Conservation (phyloP, 2,888 invertebrate species). For the Dryobota labecula region DNA sequence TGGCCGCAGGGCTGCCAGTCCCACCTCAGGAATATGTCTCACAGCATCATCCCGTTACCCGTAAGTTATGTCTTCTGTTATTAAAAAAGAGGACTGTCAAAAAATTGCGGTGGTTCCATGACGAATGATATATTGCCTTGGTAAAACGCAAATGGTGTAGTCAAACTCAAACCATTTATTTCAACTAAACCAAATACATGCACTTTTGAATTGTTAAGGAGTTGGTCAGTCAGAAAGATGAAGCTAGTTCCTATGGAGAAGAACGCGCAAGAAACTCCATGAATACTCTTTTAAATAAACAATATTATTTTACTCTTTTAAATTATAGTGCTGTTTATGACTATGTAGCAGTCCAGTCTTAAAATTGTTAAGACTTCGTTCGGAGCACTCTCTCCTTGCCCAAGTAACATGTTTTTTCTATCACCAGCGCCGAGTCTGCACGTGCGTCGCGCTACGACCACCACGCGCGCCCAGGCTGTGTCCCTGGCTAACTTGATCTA, state of each 20-base stretch:
- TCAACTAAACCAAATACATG: not conserved
- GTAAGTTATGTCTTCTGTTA: constrained; percentile 7
- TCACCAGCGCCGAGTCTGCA: constrained; percentile 66
- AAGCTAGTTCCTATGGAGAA: not conserved
- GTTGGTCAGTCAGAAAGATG: too few relatives aligned
- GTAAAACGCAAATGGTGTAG: not conserved
- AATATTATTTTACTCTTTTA: not conserved
- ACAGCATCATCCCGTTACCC: not conserved
- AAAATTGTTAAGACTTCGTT: not conserved
- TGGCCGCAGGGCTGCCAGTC: constrained; percentile 2
- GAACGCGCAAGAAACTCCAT: not conserved
- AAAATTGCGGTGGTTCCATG: not conserved
- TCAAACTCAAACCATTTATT: not conserved
- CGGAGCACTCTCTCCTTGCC: not conserved
- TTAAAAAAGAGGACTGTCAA: not conserved
- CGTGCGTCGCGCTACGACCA: constrained; percentile 66
- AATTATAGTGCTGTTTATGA: not conserved
- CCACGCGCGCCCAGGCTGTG: constrained; percentile 68
- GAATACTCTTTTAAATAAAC: not conserved
- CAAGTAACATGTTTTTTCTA: constrained; percentile 2
- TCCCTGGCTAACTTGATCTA: constrained; percentile 73
- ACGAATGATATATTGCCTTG: not conserved
- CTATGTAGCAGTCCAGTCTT: too few relatives aligned
- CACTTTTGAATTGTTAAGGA: not conserved
- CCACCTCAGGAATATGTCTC: constrained; percentile 3